Evolutionary conservation across 2,797 vertebrate species (phyloP), one percentile per base, ranked within the genome.

Genomic region (Cyprinella venusta): DNA sequence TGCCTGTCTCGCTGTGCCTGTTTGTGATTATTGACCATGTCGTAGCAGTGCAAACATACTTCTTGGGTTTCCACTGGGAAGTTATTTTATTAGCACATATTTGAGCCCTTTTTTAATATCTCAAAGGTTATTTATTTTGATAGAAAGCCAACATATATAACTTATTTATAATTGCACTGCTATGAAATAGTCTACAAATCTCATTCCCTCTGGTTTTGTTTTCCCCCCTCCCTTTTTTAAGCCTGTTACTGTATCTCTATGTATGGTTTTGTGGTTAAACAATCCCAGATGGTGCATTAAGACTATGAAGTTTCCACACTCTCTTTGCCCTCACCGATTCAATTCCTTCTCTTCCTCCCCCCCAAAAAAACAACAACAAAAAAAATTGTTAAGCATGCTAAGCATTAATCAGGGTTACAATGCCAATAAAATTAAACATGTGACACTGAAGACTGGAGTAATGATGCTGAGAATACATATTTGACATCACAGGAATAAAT

Each of bases 1-100:
- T 26, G 80, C 81, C 77, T 82, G 81, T 87, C 86, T 86, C 70
- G 91, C 91, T 89, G 79, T 54, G 24, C 59, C 70, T 50, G 33
- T 88, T 83, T 76, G 78, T 64, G 82, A 81, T 71, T 38, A 71
- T 24, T 36, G 74, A 38, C 71, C 71, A 72, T 65, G 38, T 81
- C 82, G 77, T 65, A 64, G 81, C 65, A 61, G 77, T 61, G 64
- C 71, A 64, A 72, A 76, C 36, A 21, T 18, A 38, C 50, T 42
- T 36, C n/a, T 42, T 16, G 1, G n/a, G 40, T n/a, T 26, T 59
- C 30, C 36, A 24, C 13, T 12, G 8, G 74, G n/a, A 64, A 19
- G 45, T 33, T 74, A n/a, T 45, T 75, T 36, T 2, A 76, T 36
- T 61, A 59, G 36, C 72, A 54, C 61, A 65, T 21, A 18, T 15